Conservation (phyloP, 1,140 invertebrate species). For the Drosophila quadrilineata region DNA sequence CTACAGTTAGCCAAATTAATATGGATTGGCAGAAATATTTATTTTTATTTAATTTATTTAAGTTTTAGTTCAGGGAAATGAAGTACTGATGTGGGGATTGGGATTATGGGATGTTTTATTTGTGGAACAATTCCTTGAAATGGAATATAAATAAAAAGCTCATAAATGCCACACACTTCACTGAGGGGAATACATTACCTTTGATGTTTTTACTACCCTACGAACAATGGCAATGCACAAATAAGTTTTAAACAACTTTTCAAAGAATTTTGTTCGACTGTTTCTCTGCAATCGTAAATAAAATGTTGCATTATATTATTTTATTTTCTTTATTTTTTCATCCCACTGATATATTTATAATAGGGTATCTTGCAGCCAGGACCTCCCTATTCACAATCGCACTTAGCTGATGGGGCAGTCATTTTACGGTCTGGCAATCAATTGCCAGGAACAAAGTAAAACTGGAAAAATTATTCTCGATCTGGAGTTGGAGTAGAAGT, state of each 20-base stretch:
- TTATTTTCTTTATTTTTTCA: no score
- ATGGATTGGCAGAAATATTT: no score
- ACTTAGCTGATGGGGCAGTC: background rate
- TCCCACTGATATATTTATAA: no score
- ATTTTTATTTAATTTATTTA: no score
- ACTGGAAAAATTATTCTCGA: no score
- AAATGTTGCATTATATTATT: no score
- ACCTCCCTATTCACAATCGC: background rate
- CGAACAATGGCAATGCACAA: background rate
- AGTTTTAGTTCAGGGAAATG: no score
- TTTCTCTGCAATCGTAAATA: no score
- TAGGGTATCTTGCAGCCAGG: background rate
- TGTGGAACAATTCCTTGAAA: background rate
- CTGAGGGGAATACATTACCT: conserved; percentile 21
- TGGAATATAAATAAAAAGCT: conserved; percentile 12
- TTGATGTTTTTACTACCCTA: conserved; percentile 44
- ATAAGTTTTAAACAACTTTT: background rate
- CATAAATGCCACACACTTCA: conserved; percentile 9
- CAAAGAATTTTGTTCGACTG: no score
- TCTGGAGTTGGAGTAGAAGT: background rate
- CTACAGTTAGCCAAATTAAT: no score
- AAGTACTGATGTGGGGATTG: no score
- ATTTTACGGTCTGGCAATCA: conserved; percentile 46
- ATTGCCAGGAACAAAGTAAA: conserved; percentile 12
- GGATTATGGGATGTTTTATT: no score